Conservation (phyloP, 2,113 vertebrate species). For the Stigmatopora argus region DNA sequence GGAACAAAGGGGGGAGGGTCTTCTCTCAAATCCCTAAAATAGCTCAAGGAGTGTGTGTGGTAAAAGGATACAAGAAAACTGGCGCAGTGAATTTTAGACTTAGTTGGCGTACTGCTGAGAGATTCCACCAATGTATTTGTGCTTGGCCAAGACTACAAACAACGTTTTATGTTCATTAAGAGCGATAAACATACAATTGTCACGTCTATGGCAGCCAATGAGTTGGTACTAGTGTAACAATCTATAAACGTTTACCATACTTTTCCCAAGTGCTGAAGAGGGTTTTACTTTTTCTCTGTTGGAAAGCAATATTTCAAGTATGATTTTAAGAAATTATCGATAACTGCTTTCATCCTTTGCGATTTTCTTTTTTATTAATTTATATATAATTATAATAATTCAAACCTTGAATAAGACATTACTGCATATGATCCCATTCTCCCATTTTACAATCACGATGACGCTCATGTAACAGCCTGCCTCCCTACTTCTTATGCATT, state of each 20-base stretch:
- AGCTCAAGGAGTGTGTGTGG: conserved; percentile 47
- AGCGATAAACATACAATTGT: too few relatives aligned
- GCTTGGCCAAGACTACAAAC: background rate
- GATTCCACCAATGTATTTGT: background rate
- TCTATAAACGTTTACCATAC: too few relatives aligned
- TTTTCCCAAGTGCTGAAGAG: too few relatives aligned
- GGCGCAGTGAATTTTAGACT: conserved; percentile 37
- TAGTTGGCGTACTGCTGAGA: conserved; percentile 6
- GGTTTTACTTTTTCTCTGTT: too few relatives aligned
- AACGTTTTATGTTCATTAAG: too few relatives aligned
- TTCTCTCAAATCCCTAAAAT: conserved; percentile 56
- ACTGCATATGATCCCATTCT: background rate
- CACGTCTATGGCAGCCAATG: too few relatives aligned
- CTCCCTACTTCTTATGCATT: background rate
- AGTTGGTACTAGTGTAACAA: too few relatives aligned
- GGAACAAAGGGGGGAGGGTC: conserved; percentile 60
- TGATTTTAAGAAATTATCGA: too few relatives aligned
- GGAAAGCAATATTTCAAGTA: too few relatives aligned
- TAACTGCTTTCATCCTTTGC: background rate
- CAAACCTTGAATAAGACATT: background rate
- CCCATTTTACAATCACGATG: background rate
- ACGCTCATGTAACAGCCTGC: background rate
- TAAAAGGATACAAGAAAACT: conserved; percentile 62
- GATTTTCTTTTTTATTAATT: background rate
- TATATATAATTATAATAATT: background rate